Percentiles rank a stretch among this genome's conserved stretches.
Evolutionary conservation across 2,113 vertebrate species (phyloP).

Genomic region (Lophochroa leadbeateri): DNA sequence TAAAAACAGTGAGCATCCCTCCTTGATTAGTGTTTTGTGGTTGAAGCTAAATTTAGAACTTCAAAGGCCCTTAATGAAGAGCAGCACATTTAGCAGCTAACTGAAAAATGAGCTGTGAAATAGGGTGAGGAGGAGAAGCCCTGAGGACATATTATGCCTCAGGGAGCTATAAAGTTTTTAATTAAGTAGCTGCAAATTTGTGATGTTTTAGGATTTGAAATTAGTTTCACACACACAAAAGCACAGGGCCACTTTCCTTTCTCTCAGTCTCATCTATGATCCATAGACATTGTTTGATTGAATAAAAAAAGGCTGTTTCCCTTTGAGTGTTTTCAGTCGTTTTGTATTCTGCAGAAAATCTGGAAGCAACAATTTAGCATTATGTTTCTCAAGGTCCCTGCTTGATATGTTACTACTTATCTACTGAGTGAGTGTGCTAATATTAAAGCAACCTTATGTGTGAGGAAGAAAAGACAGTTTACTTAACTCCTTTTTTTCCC

Average conservation of each 20-base stretch:
- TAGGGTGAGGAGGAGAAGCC: slow-evolving; percentile 41
- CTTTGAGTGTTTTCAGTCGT: background rate
- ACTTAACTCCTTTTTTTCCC: background rate
- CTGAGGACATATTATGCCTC: slow-evolving; percentile 46
- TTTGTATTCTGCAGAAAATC: background rate
- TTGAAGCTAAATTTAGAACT: slow-evolving; percentile 59
- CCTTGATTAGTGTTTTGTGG: slow-evolving; percentile 59
- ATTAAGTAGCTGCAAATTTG: slow-evolving; percentile 70
- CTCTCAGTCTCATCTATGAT: background rate
- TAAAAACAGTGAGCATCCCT: background rate
- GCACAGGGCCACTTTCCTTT: background rate
- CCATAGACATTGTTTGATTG: background rate
- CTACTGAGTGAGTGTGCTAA: background rate
- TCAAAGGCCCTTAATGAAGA: slow-evolving; percentile 61
- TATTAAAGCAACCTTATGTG: background rate
- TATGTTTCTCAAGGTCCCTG: background rate
- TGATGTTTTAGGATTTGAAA: slow-evolving; percentile 37
- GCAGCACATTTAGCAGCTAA: slow-evolving; percentile 53
- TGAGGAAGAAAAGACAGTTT: background rate
- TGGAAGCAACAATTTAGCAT: background rate
- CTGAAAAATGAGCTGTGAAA: slow-evolving; percentile 70
- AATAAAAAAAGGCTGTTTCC: background rate
- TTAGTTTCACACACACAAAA: background rate
- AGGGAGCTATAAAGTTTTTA: slow-evolving; percentile 59
- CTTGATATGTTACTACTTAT: background rate